phyloP scores from a whole-genome alignment of 2,888 invertebrate genomes.

The Ametastegia equiseti region DNA sequence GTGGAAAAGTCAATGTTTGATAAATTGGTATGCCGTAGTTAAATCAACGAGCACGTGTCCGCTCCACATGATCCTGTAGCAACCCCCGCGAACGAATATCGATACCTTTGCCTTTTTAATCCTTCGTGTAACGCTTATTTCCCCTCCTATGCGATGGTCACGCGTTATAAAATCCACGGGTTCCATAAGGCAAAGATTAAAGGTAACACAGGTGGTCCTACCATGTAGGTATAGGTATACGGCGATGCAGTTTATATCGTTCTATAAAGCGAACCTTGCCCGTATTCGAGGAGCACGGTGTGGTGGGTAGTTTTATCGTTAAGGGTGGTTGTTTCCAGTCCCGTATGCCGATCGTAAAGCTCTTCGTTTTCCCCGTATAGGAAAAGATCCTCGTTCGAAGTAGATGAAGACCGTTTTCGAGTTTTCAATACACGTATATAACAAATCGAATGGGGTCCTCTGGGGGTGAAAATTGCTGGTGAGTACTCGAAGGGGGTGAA shows the following conservation, averaged over 20 bases:
- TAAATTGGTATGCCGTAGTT: constrained; percentile 14
- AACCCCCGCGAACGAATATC: background rate
- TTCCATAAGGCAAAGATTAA: background rate
- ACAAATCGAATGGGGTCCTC: background rate
- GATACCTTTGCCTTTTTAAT: background rate
- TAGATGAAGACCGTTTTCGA: background rate
- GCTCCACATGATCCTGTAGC: background rate
- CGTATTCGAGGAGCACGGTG: background rate
- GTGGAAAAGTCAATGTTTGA: background rate
- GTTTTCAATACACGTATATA: background rate
- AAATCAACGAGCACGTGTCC: background rate
- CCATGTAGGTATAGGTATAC: too few species aligned
- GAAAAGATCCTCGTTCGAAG: background rate
- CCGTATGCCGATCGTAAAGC: constrained; percentile 17
- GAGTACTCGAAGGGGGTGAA: background rate
- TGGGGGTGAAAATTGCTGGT: background rate
- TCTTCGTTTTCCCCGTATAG: background rate
- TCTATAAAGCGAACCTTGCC: constrained; percentile 3
- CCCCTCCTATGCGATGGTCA: background rate
- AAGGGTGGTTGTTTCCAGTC: constrained; percentile 21
- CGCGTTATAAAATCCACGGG: background rate
- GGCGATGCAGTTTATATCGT: constrained; percentile 16
- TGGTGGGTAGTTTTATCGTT: constrained; percentile 10
- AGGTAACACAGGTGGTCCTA: background rate
- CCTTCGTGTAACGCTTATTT: background rate